Base-by-base conservation (phyloP, 2,797 vertebrate genomes). In the Hipposideros larvatus region DNA sequence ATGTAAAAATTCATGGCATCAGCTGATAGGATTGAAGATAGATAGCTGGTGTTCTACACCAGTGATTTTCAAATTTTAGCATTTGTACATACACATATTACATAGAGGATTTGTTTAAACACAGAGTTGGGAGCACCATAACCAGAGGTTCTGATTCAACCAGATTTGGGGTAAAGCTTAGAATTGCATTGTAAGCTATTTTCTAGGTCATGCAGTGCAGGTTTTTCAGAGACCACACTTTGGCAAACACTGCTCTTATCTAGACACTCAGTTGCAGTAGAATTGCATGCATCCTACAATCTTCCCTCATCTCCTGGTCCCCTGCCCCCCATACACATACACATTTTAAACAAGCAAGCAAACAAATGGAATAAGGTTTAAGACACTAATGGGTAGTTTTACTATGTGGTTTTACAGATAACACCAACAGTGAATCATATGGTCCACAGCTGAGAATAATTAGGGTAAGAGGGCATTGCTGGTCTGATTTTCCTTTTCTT, bases 401-500 rank as follows among this genome's bases (percentile, higher is more conserved):
- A 53, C 9, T 77, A n/a, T 70, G 46, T 22, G 8, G 2, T 75
- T 95, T 59, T 73, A 51, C 19, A 89, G 10, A 7, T 65, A 95
- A 75, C 4, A 37, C 19, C 74, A 82, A 31, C 19, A 55, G 7
- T 59, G 55, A 82, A 51, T 78, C 28, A 80, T 24, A 21, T 8
- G n/a, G 10, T 31, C 16, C 11, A 26, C 10, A 70, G 53, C 11
- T 83, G 37, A 83, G 43, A 75, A 28, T 9, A 51, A 83, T 79
- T 92, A 71, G 28, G 86, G 11, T 87, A 41, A 14, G 26, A 95
- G 9, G n/a, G 19, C 21, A 37, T 22, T 90, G 53, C 63, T 90
- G 24, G 9, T n/a, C 16, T 70, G 8, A 79, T 31, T 86, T 92
- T 91, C 16, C 63, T 21, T 84, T 65, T 91, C 8, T 28, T 37